phyloP scores from a whole-genome alignment of 2,888 invertebrate species.

The Tortricodes alternella region DNA sequence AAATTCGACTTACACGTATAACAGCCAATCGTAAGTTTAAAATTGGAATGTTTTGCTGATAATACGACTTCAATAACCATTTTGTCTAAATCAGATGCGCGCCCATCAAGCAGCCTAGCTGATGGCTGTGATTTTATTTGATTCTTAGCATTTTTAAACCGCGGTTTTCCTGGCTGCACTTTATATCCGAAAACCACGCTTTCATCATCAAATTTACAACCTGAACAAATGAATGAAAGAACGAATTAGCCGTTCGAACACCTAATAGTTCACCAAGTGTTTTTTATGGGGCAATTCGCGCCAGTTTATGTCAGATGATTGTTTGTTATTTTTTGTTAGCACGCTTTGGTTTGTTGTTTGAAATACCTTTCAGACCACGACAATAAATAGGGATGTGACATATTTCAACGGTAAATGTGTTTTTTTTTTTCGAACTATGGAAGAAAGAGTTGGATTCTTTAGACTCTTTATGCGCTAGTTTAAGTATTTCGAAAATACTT shows the following conservation, averaged over 20 bases:
- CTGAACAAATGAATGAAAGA: conserved; percentile 42
- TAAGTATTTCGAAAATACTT: background rate
- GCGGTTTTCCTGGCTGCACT: conserved; percentile 10
- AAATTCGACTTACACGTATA: too few relatives aligned
- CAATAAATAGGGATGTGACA: background rate
- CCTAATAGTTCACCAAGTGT: conserved; percentile 44
- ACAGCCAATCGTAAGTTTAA: too few relatives aligned
- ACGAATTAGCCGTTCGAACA: conserved; percentile 46
- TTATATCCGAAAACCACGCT: conserved; percentile 25
- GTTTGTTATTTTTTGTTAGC: conserved; percentile 33
- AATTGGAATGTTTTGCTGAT: too few relatives aligned
- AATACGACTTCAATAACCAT: too few relatives aligned
- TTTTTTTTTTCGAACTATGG: background rate
- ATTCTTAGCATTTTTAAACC: too few relatives aligned
- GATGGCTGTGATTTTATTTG: too few relatives aligned
- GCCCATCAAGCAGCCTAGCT: too few relatives aligned
- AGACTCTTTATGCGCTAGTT: background rate
- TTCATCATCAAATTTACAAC: conserved; percentile 37
- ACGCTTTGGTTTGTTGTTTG: conserved; percentile 26
- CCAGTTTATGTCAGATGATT: conserved; percentile 35
- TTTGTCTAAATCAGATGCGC: too few relatives aligned
- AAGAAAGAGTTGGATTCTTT: background rate
- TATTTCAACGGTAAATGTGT: background rate
- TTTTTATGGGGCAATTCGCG: conserved; percentile 43
- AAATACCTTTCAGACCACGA: conserved; percentile 15